Conservation (phyloP, 2,797 vertebrate species). For the Chromis chromis region DNA sequence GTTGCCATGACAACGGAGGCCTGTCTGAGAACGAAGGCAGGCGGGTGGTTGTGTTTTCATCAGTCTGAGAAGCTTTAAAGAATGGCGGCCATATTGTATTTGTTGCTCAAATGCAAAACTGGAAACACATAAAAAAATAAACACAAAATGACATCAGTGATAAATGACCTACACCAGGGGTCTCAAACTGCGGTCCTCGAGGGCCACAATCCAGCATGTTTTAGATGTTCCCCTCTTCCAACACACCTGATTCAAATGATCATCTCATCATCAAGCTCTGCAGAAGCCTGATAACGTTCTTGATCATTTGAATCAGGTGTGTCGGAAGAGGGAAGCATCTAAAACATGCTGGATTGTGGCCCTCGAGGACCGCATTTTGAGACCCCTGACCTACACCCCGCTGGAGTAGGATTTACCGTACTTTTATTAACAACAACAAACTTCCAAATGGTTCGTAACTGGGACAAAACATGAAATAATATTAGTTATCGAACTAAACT, state of each 20-base stretch:
- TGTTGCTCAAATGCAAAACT: constrained; percentile 46
- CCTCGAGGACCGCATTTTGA: too few species aligned
- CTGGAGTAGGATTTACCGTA: neutral
- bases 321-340: too few species aligned
- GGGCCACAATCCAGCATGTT: too few species aligned
- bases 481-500: neutral
- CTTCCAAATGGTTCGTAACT: neutral
- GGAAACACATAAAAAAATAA: constrained; percentile 2
- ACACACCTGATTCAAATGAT: too few species aligned
- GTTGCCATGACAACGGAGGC: constrained; percentile 97
- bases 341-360: too few species aligned
- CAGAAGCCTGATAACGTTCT: too few species aligned
- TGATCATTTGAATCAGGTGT: too few species aligned
- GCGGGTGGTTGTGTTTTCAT: constrained; percentile 76
- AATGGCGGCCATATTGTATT: constrained; percentile 75
- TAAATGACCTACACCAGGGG: constrained; percentile 5
- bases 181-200: too few species aligned
- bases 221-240: too few species aligned
- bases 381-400: too few species aligned
- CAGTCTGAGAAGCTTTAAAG: constrained; percentile 62
- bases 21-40: constrained; percentile 80
- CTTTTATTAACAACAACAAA: neutral
- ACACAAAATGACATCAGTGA: constrained; percentile 3
- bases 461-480: neutral
- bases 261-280: too few species aligned